These are phyloP conservation scores for Pungitius pungitius DNA, from an alignment of 2,113 vertebrate genomes.

Conservation along the genomic window DNA sequence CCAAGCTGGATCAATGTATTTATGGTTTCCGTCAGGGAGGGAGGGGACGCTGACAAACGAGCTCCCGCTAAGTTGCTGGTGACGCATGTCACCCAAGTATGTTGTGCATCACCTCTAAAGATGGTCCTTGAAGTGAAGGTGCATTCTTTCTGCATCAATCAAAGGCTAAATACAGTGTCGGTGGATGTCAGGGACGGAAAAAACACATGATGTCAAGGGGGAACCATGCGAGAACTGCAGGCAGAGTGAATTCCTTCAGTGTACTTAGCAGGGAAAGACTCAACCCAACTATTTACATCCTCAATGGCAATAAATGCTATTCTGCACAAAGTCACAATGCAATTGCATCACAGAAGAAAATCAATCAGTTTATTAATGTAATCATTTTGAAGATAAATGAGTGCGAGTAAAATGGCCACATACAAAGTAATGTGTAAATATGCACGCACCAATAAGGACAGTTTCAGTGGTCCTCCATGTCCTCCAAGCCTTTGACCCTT, in stretches of 20 bases:
- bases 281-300: not conserved
- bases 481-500: not conserved
- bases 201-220: constrained; percentile 20
- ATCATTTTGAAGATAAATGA: not conserved
- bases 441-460: not conserved
- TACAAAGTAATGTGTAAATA: not conserved
- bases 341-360: not conserved
- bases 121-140: not conserved
- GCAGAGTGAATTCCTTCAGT: not conserved
- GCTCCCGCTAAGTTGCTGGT: constrained; percentile 17
- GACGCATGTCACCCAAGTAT: constrained; percentile 21
- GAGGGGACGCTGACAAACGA: not conserved
- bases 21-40: not conserved
- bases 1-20: no score
- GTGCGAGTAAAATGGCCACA: not conserved
- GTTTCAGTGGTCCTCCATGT: constrained; percentile 8
- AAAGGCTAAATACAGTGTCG: constrained; percentile 22
- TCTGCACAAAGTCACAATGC: not conserved
- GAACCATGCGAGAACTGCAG: not conserved
- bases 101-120: constrained; percentile 16
- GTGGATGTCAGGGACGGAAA: not conserved
- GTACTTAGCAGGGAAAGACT: no score
- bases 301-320: not conserved
- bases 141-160: constrained; percentile 25
- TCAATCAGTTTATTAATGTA: not conserved